Evolutionary conservation across 1,140 invertebrate genomes (phyloP), one percentile per base, ranked within the genome.

Genomic region (Leptonema lineaticorne): DNA sequence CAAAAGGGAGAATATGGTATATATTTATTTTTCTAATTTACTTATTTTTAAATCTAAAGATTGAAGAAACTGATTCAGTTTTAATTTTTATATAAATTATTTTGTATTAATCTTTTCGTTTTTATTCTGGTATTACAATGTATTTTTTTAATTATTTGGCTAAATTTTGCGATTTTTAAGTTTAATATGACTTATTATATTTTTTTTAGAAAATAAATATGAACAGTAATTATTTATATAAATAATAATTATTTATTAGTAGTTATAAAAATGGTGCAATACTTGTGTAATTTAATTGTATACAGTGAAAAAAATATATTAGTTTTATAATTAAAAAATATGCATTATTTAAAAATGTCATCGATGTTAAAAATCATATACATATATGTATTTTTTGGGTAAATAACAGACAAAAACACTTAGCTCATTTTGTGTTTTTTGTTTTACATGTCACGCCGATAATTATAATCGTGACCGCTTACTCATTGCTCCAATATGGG

Each of bases 361-460:
- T 58, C 29, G 26, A 16, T 5, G 18, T n/a, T 29, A 57, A 26
- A 30, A 56, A 28, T 45, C 6, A 63, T 8, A 63, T 20, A n/a
- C n/a, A n/a, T 16, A 28, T 20, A 18, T 46, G 7, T 27, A 11
- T 22, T 46, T 22, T 63, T 46, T 63, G 22, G n/a, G 18, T 50
- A 22, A 30, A 24, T 60, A 67, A 37, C 56, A 60, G 67, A 72
- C 68, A 69, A 72, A 72, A 68, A 69, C 67, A 69, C 63, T 72
- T 57, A 41, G 60, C 68, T 72, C 46, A 72, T 72, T 65, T 65
- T 59, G 62, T 72, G 71, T 72, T 72, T 69, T 72, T 69, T 72
- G 71, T 72, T 72, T 72, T 72, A 69, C 71, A 72, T 72, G 71
- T 72, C 71, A 72, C 70, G 67, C 70, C 68, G 70, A 72, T 69